Percentiles rank a stretch among this genome's conserved stretches.
Conservation (phyloP, 1,140 invertebrate species). For the Dinothrombium tinctorium region DNA sequence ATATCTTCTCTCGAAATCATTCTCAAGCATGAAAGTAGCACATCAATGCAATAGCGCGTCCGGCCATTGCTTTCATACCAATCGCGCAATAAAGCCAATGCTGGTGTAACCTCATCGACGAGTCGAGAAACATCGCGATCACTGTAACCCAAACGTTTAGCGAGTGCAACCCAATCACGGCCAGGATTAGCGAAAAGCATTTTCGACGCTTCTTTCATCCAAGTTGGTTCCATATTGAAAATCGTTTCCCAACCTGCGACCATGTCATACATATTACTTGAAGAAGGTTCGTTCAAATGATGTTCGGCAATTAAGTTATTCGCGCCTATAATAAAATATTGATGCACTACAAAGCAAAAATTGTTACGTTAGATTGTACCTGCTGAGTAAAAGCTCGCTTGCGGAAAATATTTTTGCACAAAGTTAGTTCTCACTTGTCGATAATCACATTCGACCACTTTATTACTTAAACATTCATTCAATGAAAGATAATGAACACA, state of each 20-base stretch:
- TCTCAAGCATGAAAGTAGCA: slow-evolving; percentile 22
- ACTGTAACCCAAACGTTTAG: slow-evolving; percentile 22
- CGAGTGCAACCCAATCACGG: slow-evolving; percentile 8
- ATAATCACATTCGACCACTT: slow-evolving; percentile 20
- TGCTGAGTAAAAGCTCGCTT: slow-evolving; percentile 4
- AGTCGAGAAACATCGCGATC: slow-evolving; percentile 21
- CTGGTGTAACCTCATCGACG: slow-evolving; percentile 23
- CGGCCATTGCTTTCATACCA: slow-evolving; percentile 26
- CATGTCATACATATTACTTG: background rate
- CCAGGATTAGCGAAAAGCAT: slow-evolving; percentile 18
- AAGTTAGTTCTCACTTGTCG: slow-evolving; percentile 22
- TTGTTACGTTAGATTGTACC: background rate
- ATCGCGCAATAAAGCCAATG: slow-evolving; percentile 22
- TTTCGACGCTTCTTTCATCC: slow-evolving; percentile 24
- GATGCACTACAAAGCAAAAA: slow-evolving; percentile 15
- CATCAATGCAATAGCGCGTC: slow-evolving; percentile 23
- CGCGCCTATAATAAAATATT: slow-evolving; percentile 15
- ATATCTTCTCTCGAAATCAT: slow-evolving; percentile 23
- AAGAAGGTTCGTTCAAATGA: background rate
- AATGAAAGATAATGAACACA: slow-evolving; percentile 25
- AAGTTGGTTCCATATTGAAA: slow-evolving; percentile 17
- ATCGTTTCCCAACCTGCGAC: slow-evolving; percentile 6
- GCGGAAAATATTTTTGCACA: slow-evolving; percentile 22
- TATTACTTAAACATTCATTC: slow-evolving; percentile 25
- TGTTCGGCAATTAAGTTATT: background rate